phyloP scores from a whole-genome alignment of 2,113 vertebrate species.

The Melanocharis versteri region DNA sequence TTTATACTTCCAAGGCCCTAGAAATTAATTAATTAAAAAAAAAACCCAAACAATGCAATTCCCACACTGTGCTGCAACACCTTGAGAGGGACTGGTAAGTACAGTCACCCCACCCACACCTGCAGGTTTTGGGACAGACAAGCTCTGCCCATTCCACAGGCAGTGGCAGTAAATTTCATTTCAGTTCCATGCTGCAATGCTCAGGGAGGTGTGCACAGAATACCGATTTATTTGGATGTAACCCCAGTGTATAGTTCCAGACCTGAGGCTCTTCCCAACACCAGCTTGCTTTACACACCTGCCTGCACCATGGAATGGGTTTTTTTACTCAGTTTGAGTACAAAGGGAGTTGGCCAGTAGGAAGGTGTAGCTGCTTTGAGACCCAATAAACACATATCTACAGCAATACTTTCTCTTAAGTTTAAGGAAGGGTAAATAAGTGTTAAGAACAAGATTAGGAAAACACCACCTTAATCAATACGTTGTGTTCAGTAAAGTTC shows the following conservation, averaged over 20 bases:
- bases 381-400: not conserved
- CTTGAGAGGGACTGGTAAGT: not conserved
- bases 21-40: too few relatives aligned
- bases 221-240: not conserved
- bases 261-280: not conserved
- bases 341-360: not conserved
- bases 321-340: not conserved
- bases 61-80: not conserved
- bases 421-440: not conserved
- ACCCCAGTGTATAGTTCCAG: not conserved
- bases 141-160: not conserved
- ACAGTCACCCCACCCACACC: not conserved
- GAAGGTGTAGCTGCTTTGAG: not conserved
- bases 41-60: too few relatives aligned
- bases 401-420: not conserved
- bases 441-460: not conserved
- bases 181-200: not conserved
- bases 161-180: not conserved
- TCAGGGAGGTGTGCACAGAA: not conserved
- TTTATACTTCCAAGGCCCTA: not conserved
- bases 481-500: not conserved
- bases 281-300: not conserved
- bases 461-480: not conserved
- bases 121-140: not conserved
- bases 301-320: fast-evolving